Evolutionary conservation across 2,888 invertebrate genomes (phyloP), one percentile per base, ranked within the genome.

Genomic region (Polydesmus complanatus): DNA sequence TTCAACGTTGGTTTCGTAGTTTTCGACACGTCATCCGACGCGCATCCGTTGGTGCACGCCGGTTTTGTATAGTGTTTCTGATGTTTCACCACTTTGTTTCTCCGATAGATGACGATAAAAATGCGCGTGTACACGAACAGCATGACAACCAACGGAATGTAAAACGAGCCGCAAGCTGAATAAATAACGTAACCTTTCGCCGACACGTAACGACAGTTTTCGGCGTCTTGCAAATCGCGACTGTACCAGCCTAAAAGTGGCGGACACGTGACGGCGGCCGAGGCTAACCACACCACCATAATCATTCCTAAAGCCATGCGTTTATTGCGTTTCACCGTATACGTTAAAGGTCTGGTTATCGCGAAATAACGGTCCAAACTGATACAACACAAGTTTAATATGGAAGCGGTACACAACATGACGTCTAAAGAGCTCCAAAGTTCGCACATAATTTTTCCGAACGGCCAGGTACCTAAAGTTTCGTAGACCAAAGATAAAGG

Each of bases 301-400:
- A 73, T 70, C 70, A 72, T 72, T 50, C 65, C 62, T 3, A 68
- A 53, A 23, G 68, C 68, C 37, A 70, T 58, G 2, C 66, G 58
- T 48, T 67, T 68, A 50, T 67, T 70, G 11, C 72, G 64, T 50
- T 68, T 68, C 5, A 69, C 67, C 0, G 69, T 68, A 55, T 73
- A 72, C 2, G 66, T 63, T 5, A 72, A 61, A 0, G 72, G 72
- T 8, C 65, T 65, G 0, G 71, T 72, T 27, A 72, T 72, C 62
- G 71, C 72, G 49, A 71, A 68, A 57, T 70, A 72, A 27, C 72
- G 66, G 63, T 72, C 72, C 22, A 72, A 58, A 50, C 69, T 69
- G 58, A 72, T 73, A 54, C 70, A 70, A 62, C 72, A 70, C 37
- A 72, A 65, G 61, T 73, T 72, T 2, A 73, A 62, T 51, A 72